Evolutionary conservation across 2,113 vertebrate genomes (phyloP), one percentile per base, ranked within the genome.

Genomic region (Cephalopterus ornatus): DNA sequence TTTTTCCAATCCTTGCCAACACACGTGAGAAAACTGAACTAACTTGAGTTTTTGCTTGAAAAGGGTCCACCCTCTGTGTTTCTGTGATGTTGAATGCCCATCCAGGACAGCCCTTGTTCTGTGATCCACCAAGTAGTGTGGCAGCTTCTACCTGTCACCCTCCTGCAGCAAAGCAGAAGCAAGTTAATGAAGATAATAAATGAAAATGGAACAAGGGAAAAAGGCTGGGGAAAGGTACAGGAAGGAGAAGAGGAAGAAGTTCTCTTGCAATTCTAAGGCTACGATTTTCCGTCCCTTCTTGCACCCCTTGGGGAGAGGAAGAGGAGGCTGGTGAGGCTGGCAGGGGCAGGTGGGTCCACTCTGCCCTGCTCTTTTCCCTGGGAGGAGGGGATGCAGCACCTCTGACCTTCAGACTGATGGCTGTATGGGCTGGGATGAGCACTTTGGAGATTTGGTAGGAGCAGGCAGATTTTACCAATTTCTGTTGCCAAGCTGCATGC

Each of bases 401-500:
- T 30, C 37, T 37, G n/a, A 19, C 42, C 15, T 58, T 53, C 2
- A 6, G 52, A 4, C 20, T n/a, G 50, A 18, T 80, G 76, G 17
- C 44, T 91, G 20, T 8, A 2, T 7, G 11, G 83, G 41, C 28
- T 49, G 65, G 35, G 58, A 42, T 24, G 76, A 81, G 46, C 28
- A 7, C 65, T 74, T 72, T 12, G 62, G 73, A 75, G 53, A 35
- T 68, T 68, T 81, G 65, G 91, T 91, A 46, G 30, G 49, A 93
- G 49, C 32, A 6, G 72, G 79, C 65, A 84, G 71, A 91, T 87
- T 91, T 89, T 65, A 59, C 93, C 56, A 56, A 46, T 62, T 75
- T 58, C 24, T 80, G 76, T 84, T 96, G 90, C 95, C 93, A 92
- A 87, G 88, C 56, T 95, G 12, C 83, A 74, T 82, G 75, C 93